phyloP scores from a whole-genome alignment of 2,113 vertebrate species.

The Stegastes partitus region DNA sequence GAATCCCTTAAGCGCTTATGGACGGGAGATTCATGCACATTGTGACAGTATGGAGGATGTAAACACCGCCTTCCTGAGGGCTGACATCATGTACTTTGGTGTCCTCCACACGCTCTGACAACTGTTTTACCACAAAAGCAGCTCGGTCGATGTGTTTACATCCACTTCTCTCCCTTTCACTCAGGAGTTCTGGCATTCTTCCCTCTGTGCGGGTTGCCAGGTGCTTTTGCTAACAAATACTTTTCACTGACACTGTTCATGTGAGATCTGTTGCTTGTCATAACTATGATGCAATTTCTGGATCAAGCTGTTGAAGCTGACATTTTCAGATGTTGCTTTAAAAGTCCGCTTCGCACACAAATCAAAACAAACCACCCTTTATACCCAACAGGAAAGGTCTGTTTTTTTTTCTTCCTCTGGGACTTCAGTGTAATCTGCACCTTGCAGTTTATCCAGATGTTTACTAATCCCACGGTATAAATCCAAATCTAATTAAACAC shows the following conservation, averaged over 20 bases:
- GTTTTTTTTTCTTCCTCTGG: neutral
- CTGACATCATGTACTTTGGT: constrained; percentile 9
- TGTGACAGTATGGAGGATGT: constrained; percentile 11
- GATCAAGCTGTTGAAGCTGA: constrained; percentile 18
- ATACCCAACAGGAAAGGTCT: neutral
- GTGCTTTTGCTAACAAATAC: constrained; percentile 38
- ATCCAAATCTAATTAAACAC: constrained; percentile 1
- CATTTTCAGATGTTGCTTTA: constrained; percentile 30
- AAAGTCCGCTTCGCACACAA: constrained; percentile 2
- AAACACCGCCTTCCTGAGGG: neutral
- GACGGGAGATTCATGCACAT: neutral
- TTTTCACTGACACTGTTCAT: constrained; percentile 13
- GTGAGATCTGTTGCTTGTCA: constrained; percentile 43
- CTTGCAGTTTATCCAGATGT: constrained; percentile 41
- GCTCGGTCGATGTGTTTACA: constrained; percentile 29
- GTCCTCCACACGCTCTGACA: constrained; percentile 6
- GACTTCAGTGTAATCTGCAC: too few species aligned
- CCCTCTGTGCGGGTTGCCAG: constrained; percentile 19
- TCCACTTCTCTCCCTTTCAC: constrained; percentile 14
- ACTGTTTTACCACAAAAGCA: constrained; percentile 2
- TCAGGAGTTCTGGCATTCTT: constrained; percentile 9
- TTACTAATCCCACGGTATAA: constrained; percentile 1
- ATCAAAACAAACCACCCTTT: constrained; percentile 22
- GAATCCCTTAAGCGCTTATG: neutral
- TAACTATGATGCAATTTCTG: constrained; percentile 15